phyloP scores from a whole-genome alignment of 64 coral and sea anemone species.

The Anthopleura sola region DNA sequence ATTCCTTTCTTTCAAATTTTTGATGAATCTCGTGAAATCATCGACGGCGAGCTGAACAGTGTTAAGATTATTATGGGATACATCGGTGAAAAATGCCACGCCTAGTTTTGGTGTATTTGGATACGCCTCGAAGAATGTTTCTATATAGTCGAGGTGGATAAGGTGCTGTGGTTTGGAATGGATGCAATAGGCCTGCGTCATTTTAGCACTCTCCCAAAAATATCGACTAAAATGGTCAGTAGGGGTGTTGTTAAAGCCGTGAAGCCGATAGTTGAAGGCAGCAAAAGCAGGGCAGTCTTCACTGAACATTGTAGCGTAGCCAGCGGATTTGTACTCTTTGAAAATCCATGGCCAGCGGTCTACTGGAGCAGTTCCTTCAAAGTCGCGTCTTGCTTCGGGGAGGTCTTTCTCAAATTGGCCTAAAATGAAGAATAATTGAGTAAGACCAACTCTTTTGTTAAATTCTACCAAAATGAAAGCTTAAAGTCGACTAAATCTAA shows the following conservation, averaged over 20 bases:
- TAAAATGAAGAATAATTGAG: conserved; percentile 15
- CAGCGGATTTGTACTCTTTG: conserved; percentile 50
- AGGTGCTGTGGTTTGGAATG: conserved; percentile 67
- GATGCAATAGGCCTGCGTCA: conserved; percentile 61
- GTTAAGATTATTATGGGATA: conserved; percentile 74
- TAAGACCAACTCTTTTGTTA: too few relatives aligned
- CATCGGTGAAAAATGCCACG: conserved; percentile 69
- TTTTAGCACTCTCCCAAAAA: conserved; percentile 77
- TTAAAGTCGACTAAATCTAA: too few relatives aligned
- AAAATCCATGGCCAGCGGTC: conserved; percentile 80
- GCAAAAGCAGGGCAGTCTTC: conserved; percentile 65
- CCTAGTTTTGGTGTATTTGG: conserved; percentile 71
- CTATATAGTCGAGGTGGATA: conserved; percentile 89
- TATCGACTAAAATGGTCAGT: conserved; percentile 86
- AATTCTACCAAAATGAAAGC: too few relatives aligned
- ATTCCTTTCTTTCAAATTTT: conserved; percentile 47
- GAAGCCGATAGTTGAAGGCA: conserved; percentile 84
- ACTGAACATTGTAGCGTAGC: conserved; percentile 86
- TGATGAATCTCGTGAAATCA: conserved; percentile 67
- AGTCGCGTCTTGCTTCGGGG: conserved; percentile 69
- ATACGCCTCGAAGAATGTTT: conserved; percentile 82
- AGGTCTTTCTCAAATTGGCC: conserved; percentile 56
- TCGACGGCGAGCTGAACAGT: conserved; percentile 29
- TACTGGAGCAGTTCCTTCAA: conserved; percentile 24
- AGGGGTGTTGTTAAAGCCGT: conserved; percentile 81